phyloP scores from a whole-genome alignment of 2,797 vertebrate genomes.

The Arnoldichthys spilopterus region DNA sequence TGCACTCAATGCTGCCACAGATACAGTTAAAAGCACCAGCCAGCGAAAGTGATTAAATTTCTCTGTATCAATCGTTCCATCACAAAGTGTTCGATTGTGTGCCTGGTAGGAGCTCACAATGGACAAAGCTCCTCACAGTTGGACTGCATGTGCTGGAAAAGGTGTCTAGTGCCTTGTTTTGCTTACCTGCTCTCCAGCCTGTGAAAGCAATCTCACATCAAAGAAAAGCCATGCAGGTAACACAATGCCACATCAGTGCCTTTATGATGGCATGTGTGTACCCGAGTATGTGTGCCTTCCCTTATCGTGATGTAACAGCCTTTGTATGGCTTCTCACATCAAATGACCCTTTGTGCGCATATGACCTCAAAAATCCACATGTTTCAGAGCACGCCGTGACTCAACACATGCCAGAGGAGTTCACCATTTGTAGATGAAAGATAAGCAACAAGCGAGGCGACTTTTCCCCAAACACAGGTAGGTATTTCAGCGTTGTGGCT shows the following conservation, averaged over 20 bases:
- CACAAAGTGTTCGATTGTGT: slow-evolving; percentile 66
- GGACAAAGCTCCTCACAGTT: slow-evolving; percentile 62
- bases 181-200: slow-evolving; percentile 56
- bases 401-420: slow-evolving; percentile 46
- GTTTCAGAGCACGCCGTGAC: slow-evolving; percentile 35
- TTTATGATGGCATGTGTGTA: slow-evolving; percentile 49
- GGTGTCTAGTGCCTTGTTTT: slow-evolving; percentile 60
- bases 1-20: slow-evolving; percentile 57
- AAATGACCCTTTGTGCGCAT: slow-evolving; percentile 41
- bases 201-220: slow-evolving; percentile 67
- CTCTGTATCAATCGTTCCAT: slow-evolving; percentile 66
- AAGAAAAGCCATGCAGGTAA: slow-evolving; percentile 61
- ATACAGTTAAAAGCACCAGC: slow-evolving; percentile 64
- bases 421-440: slow-evolving; percentile 48
- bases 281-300: slow-evolving; percentile 26
- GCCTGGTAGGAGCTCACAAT: slow-evolving; percentile 52
- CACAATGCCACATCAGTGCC: slow-evolving; percentile 60
- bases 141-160: slow-evolving; percentile 58
- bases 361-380: slow-evolving; percentile 27
- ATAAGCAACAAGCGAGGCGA: slow-evolving; percentile 34
- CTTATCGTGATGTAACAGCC: slow-evolving; percentile 55
- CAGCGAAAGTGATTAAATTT: slow-evolving; percentile 63
- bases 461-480: slow-evolving; percentile 44
- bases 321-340: slow-evolving; percentile 47
- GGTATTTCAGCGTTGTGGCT: slow-evolving; percentile 47